A percentile compares a stretch with the other conserved stretches of the same genome.
These are phyloP conservation scores for Aleiodes sp. DNA, from an alignment of 1,140 invertebrate genomes.

Conservation along the genomic window DNA sequence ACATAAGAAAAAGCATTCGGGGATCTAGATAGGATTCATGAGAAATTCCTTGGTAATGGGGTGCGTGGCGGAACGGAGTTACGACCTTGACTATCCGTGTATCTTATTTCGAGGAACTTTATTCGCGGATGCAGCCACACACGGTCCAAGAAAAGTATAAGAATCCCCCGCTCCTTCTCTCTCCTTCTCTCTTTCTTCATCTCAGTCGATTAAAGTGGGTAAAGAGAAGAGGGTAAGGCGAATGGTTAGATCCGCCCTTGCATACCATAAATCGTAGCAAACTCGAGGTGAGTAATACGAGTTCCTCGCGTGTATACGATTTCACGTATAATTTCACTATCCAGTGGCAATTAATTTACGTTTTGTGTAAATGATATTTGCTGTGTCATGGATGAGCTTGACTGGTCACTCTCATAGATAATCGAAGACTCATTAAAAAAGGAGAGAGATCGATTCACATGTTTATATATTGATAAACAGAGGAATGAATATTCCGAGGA, in stretches of 20 bases:
- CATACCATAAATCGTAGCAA: conserved; percentile 23
- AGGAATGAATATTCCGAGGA: background rate
- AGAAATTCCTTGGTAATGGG: conserved; percentile 37
- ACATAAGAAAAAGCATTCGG: background rate
- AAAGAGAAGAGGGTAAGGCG: conserved; percentile 1
- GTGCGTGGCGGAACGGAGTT: conserved; percentile 33
- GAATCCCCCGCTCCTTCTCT: no score
- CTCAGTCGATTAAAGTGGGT: background rate
- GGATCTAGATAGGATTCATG: conserved; percentile 38
- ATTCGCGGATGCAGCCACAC: conserved; percentile 21
- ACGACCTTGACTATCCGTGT: conserved; percentile 39
- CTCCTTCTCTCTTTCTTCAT: background rate
- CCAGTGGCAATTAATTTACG: conserved; percentile 33
- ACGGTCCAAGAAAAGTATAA: conserved; percentile 13
- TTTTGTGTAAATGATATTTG: conserved; percentile 21
- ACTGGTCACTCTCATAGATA: background rate
- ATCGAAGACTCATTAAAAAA: no score
- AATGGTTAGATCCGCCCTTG: conserved; percentile 38
- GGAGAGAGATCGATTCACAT: background rate
- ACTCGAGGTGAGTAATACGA: conserved; percentile 34
- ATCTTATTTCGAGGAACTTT: conserved; percentile 39
- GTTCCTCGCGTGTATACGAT: conserved; percentile 29
- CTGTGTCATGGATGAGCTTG: background rate
- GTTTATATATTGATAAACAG: conserved; percentile 1
- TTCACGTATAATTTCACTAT: conserved; percentile 34